Percentiles rank a stretch among this genome's conserved stretches.
phyloP scores from a whole-genome alignment of 37 sponge, comb jelly and placozoan species.

The Aplysina aerophoba region DNA sequence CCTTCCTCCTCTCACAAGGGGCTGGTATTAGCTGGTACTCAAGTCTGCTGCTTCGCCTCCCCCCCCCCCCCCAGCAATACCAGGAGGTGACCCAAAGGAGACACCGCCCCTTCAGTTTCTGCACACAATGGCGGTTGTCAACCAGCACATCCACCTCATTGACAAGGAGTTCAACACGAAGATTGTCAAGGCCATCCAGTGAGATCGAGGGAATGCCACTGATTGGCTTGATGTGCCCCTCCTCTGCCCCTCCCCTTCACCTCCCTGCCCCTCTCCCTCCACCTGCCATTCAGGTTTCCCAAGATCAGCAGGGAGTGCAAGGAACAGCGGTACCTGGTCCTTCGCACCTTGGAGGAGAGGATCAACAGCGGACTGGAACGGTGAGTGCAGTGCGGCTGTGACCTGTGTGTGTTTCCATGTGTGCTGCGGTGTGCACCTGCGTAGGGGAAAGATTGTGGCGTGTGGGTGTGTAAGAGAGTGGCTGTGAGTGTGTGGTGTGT shows the following conservation, averaged over 20 bases:
- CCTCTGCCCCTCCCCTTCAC: not conserved
- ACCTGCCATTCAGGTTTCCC: conserved; percentile 72
- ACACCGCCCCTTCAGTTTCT: conserved; percentile 68
- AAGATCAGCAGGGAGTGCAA: conserved; percentile 57
- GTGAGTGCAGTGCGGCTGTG: conserved; percentile 33
- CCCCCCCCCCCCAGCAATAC: conserved; percentile 34
- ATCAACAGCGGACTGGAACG: conserved; percentile 81
- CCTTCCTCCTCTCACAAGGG: not conserved
- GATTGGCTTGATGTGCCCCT: not conserved
- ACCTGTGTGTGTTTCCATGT: not conserved
- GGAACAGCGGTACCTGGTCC: conserved; percentile 60
- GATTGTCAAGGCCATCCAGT: conserved; percentile 78
- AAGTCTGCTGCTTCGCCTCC: not conserved
- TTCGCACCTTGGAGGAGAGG: conserved; percentile 66
- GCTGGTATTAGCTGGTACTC: no score
- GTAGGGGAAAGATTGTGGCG: no score
- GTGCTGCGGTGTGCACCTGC: not conserved
- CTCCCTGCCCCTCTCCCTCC: not conserved
- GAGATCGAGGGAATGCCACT: no score
- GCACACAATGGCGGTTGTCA: conserved; percentile 56
- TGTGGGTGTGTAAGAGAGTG: no score
- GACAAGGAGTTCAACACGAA: conserved; percentile 82
- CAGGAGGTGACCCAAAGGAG: conserved; percentile 54
- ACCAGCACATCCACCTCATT: conserved; percentile 74
- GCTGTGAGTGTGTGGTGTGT: no score